Evolutionary conservation across 2,797 vertebrate genomes (phyloP).

Genomic region (Squalus acanthias): DNA sequence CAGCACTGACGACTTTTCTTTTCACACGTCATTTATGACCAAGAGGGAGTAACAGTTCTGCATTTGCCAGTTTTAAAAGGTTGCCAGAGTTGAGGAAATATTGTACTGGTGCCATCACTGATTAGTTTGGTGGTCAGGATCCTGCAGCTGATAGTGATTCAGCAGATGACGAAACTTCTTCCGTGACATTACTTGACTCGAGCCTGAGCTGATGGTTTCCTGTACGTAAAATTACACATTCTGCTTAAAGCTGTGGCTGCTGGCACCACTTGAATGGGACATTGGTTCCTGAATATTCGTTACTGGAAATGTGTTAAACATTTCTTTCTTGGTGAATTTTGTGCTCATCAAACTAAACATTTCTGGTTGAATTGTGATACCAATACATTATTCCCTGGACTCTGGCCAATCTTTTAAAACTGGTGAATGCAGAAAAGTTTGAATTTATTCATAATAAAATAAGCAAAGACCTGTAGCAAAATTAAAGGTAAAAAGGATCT

Average conservation of each 20-base stretch:
- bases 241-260: background rate
- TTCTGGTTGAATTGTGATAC: no score
- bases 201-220: background rate
- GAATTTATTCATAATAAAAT: no score
- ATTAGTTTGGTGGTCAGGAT: background rate
- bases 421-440: no score
- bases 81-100: background rate
- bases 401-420: no score
- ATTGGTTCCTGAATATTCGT: background rate
- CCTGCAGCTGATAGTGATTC: background rate
- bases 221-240: background rate
- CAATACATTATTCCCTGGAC: no score
- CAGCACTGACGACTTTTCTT: conserved; percentile 22
- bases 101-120: background rate
- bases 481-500: no score
- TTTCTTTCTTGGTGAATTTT: background rate
- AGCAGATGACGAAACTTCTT: background rate
- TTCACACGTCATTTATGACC: background rate
- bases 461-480: no score
- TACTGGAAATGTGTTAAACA: background rate
- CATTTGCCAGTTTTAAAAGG: background rate
- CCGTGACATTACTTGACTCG: background rate
- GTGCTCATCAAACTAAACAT: background rate
- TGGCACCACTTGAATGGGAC: background rate
- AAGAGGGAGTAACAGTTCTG: background rate